Conservation (phyloP, 2,113 vertebrate genomes). For the Porphyrio hochstetteri region DNA sequence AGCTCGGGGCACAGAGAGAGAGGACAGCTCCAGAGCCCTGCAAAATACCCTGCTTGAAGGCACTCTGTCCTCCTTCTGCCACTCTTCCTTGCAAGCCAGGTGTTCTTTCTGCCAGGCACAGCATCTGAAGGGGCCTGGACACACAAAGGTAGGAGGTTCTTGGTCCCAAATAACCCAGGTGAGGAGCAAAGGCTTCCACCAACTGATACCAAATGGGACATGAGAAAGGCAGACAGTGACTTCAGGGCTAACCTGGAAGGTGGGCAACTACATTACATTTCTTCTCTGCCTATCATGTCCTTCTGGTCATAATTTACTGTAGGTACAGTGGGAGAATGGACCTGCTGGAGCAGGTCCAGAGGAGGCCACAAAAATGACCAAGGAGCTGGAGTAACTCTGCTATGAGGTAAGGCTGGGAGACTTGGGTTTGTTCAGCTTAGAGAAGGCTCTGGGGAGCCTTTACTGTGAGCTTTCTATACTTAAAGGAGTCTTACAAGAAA, state of each 20-base stretch:
- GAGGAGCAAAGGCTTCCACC: not conserved
- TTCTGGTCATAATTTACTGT: not conserved
- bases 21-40: accelerated
- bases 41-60: not conserved
- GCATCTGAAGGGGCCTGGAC: not conserved
- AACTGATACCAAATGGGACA: accelerated
- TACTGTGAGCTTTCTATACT: accelerated
- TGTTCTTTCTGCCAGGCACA: not conserved
- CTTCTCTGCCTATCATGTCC: not conserved
- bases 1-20: not conserved
- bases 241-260: not conserved
- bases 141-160: not conserved
- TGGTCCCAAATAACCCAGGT: not conserved
- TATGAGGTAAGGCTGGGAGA: not conserved
- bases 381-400: not conserved
- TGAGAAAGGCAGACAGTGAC: not conserved
- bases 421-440: not conserved
- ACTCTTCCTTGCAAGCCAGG: not conserved
- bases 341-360: not conserved
- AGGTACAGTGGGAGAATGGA: not conserved
- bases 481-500: not conserved
- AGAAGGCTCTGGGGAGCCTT: not conserved
- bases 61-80: not conserved
- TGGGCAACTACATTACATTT: not conserved
- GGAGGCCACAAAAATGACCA: not conserved